These are phyloP conservation scores for Sinocyclocheilus anshuiensis DNA, from an alignment of 2,113 vertebrate species.

Conservation along the genomic window DNA sequence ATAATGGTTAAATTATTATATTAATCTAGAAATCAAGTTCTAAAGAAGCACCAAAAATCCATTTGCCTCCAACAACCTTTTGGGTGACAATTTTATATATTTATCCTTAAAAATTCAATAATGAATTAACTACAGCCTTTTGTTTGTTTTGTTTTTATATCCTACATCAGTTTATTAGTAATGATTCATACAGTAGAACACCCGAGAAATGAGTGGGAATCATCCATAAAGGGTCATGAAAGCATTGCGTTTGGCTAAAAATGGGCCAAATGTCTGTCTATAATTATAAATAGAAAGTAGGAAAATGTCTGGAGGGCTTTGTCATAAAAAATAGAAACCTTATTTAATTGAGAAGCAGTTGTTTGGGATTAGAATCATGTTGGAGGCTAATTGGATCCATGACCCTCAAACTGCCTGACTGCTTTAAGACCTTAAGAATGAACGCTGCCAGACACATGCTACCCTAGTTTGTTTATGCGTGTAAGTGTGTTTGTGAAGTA, in stretches of 20 bases:
- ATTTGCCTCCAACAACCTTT: neutral
- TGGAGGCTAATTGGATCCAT: slow-evolving; percentile 23
- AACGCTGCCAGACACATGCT: neutral
- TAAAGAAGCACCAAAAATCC: no score
- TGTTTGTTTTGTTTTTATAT: neutral
- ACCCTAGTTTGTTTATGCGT: slow-evolving; percentile 9
- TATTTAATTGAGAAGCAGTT: slow-evolving; percentile 27
- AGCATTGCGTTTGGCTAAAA: neutral
- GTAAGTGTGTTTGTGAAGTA: slow-evolving; percentile 38
- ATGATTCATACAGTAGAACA: neutral
- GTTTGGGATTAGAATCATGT: neutral
- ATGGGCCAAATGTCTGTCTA: slow-evolving; percentile 28
- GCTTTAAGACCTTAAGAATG: neutral
- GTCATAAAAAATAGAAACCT: slow-evolving; percentile 15
- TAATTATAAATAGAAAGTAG: slow-evolving; percentile 14
- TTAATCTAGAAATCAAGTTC: neutral
- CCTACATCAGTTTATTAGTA: neutral
- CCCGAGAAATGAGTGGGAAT: neutral
- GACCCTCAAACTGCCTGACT: neutral
- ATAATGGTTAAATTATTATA: neutral
- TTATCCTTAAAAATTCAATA: neutral
- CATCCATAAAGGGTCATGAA: slow-evolving; percentile 7
- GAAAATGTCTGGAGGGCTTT: slow-evolving; percentile 29
- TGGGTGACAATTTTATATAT: neutral
- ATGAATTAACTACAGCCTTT: neutral